Percentiles rank a stretch among this genome's conserved stretches.
Evolutionary conservation across 2,113 vertebrate genomes (phyloP).

Genomic region (Heloderma charlesbogerti): DNA sequence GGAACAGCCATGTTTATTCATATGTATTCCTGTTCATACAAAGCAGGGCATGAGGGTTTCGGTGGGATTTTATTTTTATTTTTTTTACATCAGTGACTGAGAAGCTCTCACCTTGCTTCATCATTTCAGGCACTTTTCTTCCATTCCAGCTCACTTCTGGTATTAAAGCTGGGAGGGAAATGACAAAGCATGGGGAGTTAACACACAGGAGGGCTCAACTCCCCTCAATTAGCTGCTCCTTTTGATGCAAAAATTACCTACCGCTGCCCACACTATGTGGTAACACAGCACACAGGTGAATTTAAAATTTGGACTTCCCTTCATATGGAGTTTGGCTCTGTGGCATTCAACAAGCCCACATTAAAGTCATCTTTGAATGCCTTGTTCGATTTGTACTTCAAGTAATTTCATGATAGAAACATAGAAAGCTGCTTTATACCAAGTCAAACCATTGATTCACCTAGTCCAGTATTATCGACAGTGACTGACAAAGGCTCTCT

Average conservation of each 20-base stretch:
- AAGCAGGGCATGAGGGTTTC: background rate
- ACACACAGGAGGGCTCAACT: background rate
- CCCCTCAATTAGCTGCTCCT: background rate
- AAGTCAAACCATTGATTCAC: too few relatives aligned
- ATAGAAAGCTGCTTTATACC: too few relatives aligned
- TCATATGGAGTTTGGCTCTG: background rate
- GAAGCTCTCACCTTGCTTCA: background rate
- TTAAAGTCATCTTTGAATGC: background rate
- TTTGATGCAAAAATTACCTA: background rate
- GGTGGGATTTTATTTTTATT: too few relatives aligned
- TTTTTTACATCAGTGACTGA: background rate
- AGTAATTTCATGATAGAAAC: background rate
- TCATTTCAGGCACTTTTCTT: background rate
- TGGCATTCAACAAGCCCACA: background rate
- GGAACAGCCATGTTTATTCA: background rate
- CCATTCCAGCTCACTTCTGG: background rate
- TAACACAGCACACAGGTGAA: background rate
- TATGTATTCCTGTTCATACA: background rate
- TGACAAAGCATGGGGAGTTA: background rate
- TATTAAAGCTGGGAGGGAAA: background rate
- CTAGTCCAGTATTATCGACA: too few relatives aligned
- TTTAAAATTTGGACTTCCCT: background rate
- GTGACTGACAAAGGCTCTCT: too few relatives aligned
- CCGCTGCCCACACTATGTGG: background rate
- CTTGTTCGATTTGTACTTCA: too few relatives aligned